Conservation (phyloP, 2,113 vertebrate genomes). For the Jacana jacana region DNA sequence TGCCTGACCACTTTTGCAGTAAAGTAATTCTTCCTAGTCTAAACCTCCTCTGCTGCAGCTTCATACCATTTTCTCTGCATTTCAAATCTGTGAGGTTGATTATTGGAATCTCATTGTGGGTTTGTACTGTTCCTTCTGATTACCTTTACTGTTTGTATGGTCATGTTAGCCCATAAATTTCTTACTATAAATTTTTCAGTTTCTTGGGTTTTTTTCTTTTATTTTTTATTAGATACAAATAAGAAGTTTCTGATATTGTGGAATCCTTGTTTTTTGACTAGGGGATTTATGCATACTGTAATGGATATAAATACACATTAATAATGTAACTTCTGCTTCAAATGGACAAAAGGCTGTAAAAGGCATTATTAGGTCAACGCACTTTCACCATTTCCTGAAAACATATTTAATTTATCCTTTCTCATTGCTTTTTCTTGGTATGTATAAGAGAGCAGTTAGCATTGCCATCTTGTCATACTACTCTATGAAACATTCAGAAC, state of each 20-base stretch:
- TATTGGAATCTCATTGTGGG: not conserved
- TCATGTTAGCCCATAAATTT: not conserved
- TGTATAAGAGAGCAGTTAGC: not conserved
- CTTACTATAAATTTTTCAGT: not conserved
- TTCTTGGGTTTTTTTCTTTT: not conserved
- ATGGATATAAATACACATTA: not conserved
- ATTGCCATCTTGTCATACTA: not conserved
- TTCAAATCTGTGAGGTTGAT: not conserved
- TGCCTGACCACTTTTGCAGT: too few relatives aligned
- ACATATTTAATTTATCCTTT: not conserved
- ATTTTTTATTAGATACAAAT: not conserved
- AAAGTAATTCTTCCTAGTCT: too few relatives aligned
- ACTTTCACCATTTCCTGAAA: not conserved
- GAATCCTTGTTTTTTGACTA: not conserved
- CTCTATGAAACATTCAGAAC: not conserved
- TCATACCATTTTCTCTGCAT: too few relatives aligned
- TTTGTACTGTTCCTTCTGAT: not conserved
- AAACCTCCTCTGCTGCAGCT: too few relatives aligned
- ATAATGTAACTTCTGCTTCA: not conserved
- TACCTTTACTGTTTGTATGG: not conserved
- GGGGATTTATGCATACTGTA: not conserved
- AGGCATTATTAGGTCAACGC: not conserved
- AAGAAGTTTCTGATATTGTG: not conserved
- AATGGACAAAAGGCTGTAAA: not conserved
- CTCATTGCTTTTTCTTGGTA: not conserved